Percentiles rank a stretch among this genome's conserved stretches.
phyloP scores from a whole-genome alignment of 2,113 vertebrate species.

The Peromyscus californicus region DNA sequence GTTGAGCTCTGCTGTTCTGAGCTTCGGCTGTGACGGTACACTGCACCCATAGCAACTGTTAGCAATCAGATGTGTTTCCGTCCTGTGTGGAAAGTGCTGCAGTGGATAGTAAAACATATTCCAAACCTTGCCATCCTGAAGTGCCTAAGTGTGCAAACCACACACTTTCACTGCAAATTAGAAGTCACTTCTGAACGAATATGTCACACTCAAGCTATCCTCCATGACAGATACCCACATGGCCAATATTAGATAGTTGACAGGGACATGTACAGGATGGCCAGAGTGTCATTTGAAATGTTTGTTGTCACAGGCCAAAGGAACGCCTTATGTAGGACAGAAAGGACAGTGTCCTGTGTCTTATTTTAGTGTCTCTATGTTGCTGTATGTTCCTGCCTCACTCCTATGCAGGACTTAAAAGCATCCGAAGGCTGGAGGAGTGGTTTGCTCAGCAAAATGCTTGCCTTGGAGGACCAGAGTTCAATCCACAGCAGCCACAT shows the following conservation, averaged over 20 bases:
- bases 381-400: background rate
- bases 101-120: conserved; percentile 8
- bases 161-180: conserved; percentile 24
- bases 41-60: background rate
- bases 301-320: conserved; percentile 17
- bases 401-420: background rate
- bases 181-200: conserved; percentile 2
- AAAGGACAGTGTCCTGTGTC: background rate
- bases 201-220: background rate
- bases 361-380: background rate
- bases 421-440: background rate
- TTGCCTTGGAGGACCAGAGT: background rate
- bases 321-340: background rate
- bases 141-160: background rate
- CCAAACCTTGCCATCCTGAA: background rate
- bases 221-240: background rate
- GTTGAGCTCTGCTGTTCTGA: conserved; percentile 26
- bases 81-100: background rate
- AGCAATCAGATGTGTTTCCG: conserved; percentile 20
- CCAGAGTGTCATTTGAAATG: background rate
- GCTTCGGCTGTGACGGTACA: background rate
- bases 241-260: background rate
- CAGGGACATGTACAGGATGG: background rate
- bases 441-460: no score
- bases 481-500: background rate